Evolutionary conservation across 2,888 invertebrate genomes (phyloP), one percentile per base, ranked within the genome.

Genomic region (Nasonovia ribisnigri): DNA sequence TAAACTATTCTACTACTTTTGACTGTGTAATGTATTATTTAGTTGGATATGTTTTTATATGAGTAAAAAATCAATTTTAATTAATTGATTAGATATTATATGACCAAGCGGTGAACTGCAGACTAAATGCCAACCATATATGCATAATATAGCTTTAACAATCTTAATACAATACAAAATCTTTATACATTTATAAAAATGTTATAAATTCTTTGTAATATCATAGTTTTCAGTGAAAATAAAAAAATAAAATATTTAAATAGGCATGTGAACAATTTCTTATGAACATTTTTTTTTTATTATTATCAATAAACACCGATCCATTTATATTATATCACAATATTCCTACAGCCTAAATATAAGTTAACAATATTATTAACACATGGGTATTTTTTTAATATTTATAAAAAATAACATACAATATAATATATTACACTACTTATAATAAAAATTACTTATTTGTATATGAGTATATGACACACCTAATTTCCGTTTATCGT

Each of bases 271-370:
- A n/a, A 51, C 77, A 51, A 26, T 42, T 46, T 77, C 29, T 90
- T 90, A 90, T 48, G 77, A 90, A 77, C 42, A 36, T 48, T 90
- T 77, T 54, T 57, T 88, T 88, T 48, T 90, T 60, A 60, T 90
- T 46, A 60, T 67, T n/a, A 90, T 90, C 36, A 77, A 90, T 92
- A 92, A 92, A 92, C 91, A 92, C 86, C 91, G 86, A 92, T 86
- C 91, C 91, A 86, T 87, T 86, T 92, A 92, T 60, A 86, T 89
- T 88, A 77, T 93, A 93, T 93, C 92, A 93, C 92, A 93, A 93
- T 46, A 46, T 84, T 84, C 36, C 92, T 93, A 93, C 88, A 46
- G n/a, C 24, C 54, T 89, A 93, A 60, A 48, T 54, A 57, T 93
- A 77, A 93, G 89, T 93, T 89, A 89, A 93, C 92, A 93, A 89